Evolutionary conservation across 64 coral and sea anemone genomes (phyloP).

Genomic region (Acropora tenuis): DNA sequence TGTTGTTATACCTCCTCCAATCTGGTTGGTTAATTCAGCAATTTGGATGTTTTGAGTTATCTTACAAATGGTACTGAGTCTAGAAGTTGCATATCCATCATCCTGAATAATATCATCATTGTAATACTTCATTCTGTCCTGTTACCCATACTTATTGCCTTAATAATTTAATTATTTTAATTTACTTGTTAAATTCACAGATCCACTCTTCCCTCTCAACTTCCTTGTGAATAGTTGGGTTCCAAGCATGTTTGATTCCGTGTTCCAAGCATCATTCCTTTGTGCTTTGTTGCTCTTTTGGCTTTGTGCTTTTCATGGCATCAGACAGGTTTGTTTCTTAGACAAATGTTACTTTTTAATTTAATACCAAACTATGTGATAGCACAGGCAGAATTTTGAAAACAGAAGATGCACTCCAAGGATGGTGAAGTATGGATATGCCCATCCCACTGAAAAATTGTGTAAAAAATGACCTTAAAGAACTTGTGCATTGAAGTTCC

Average conservation of each 20-base stretch:
- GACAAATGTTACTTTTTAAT: neutral
- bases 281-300: conserved; percentile 87
- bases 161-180: neutral
- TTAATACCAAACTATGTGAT: no score
- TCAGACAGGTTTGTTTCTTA: conserved; percentile 57
- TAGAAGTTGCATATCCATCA: neutral
- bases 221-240: conserved; percentile 98
- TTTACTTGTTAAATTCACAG: conserved; percentile 28
- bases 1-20: no score
- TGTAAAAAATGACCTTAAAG: no score
- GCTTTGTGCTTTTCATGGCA: conserved; percentile 99
- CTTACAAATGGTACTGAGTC: no score
- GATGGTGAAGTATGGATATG: no score
- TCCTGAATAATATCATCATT: neutral
- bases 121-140: neutral
- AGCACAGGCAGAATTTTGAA: no score
- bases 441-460: no score
- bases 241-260: conserved; percentile 96
- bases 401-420: no score
- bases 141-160: neutral
- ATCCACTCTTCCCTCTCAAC: conserved; percentile 92
- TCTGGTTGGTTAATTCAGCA: no score
- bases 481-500: no score
- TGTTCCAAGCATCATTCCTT: conserved; percentile 94
- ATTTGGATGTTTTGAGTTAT: no score